Conservation (phyloP, 2,113 vertebrate genomes). For the Sus scrofa region T2T-Sscrofa CM000814.6:9298501-9299000, state of each 20-base stretch:
- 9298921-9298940: background rate
- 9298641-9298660: background rate
- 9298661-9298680: background rate
- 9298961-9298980: background rate
- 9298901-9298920: background rate
- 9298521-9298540: rapidly evolving
- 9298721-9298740: rapidly evolving
- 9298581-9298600: background rate
- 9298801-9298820: rapidly evolving
- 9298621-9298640: background rate
- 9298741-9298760: background rate
- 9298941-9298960: background rate
- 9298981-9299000: background rate
- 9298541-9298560: background rate
- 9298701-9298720: background rate
- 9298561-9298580: background rate
- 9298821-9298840: background rate
- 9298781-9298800: background rate
- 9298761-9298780: background rate
- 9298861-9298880: background rate
- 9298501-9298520: background rate
- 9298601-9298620: background rate
- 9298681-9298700: background rate
- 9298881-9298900: background rate
- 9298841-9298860: background rate